phyloP scores from a whole-genome alignment of 2,797 vertebrate species.

The Ammospiza maritima region DNA sequence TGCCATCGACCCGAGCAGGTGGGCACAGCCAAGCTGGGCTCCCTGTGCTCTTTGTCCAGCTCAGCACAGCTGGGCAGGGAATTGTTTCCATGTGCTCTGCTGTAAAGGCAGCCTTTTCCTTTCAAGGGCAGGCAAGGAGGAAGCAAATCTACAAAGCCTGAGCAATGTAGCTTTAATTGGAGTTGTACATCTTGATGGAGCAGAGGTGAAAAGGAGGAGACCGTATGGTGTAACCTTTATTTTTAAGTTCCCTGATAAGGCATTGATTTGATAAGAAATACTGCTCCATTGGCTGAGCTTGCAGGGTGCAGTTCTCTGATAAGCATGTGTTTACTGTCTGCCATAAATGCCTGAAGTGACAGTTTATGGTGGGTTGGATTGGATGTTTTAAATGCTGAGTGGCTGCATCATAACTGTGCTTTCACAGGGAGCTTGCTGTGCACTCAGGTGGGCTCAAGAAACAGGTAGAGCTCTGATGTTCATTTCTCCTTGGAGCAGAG shows the following conservation, averaged over 20 bases:
- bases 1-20: not conserved
- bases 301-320: slow-evolving; percentile 84
- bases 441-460: not conserved
- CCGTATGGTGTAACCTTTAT: slow-evolving; percentile 56
- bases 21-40: not conserved
- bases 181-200: not conserved
- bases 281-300: slow-evolving; percentile 87
- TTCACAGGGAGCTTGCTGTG: not conserved
- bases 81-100: not conserved
- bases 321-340: slow-evolving; percentile 85
- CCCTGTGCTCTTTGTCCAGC: not conserved
- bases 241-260: slow-evolving; percentile 78
- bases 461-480: not conserved
- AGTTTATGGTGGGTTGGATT: slow-evolving; percentile 81
- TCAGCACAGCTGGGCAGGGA: not conserved
- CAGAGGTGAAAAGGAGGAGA: slow-evolving; percentile 56
- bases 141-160: not conserved
- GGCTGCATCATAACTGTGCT: not conserved
- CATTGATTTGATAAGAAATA: slow-evolving; percentile 83
- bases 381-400: slow-evolving; percentile 65
- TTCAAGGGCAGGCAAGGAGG: slow-evolving; percentile 55
- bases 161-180: slow-evolving; percentile 33
- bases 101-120: not conserved
- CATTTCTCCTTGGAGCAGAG: not conserved
- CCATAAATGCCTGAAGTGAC: slow-evolving; percentile 87